These are phyloP conservation scores for Machaerirhynchus nigripectus DNA, from an alignment of 2,113 vertebrate species.

Conservation along the genomic window DNA sequence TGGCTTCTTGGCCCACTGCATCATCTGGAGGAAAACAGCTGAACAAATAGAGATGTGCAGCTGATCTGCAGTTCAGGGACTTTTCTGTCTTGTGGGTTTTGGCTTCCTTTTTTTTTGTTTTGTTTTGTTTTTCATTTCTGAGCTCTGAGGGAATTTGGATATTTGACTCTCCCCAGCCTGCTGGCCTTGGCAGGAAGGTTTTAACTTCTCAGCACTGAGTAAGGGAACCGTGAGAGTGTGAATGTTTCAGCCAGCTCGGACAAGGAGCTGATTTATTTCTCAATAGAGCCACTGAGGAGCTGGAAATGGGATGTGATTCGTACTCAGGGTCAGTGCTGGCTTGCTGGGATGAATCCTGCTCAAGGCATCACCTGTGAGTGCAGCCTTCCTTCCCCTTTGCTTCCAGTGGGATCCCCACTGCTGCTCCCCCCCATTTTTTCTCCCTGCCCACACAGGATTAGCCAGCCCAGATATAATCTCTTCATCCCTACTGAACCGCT, in stretches of 20 bases:
- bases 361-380: background rate
- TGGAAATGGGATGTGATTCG: constrained; percentile 58
- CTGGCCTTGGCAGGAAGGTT: constrained; percentile 21
- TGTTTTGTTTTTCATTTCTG: background rate
- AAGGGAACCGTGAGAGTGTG: background rate
- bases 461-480: background rate
- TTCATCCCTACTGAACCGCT: background rate
- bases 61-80: background rate
- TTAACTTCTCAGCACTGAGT: constrained; percentile 3
- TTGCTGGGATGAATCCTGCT: constrained; percentile 35
- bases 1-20: background rate
- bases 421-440: background rate
- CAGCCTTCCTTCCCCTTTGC: background rate
- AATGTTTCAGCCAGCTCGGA: background rate
- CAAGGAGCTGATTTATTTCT: constrained; percentile 42
- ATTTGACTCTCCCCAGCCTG: background rate
- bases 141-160: background rate
- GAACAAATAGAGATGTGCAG: background rate
- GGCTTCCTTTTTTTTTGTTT: background rate
- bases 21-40: background rate
- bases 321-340: constrained; percentile 1
- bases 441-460: background rate
- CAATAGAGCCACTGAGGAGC: constrained; percentile 13
- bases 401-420: background rate
- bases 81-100: background rate